These are phyloP conservation scores for Hippocampus zosterae DNA, from an alignment of 2,113 vertebrate genomes.

Conservation along the genomic window DNA sequence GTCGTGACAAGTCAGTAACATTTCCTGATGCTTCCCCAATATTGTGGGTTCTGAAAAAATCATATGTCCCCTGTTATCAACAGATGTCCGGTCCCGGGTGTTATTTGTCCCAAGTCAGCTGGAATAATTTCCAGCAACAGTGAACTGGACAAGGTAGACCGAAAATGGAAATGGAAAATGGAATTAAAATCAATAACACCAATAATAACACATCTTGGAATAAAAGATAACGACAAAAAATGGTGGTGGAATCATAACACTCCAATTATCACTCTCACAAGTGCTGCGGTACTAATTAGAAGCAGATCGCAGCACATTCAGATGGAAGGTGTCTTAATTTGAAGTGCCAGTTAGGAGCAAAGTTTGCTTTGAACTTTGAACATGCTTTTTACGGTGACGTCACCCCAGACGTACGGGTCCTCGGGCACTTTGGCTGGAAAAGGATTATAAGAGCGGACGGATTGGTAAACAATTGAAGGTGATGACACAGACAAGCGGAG, in stretches of 20 bases:
- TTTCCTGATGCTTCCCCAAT: no score
- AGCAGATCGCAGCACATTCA: slow-evolving; percentile 34
- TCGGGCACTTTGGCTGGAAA: slow-evolving; percentile 27
- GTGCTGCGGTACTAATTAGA: slow-evolving; percentile 41
- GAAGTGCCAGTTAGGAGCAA: slow-evolving; percentile 31
- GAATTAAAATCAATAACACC: neutral
- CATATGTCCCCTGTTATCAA: neutral
- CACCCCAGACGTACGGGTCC: slow-evolving; percentile 24
- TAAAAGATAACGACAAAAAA: neutral
- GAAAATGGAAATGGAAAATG: neutral
- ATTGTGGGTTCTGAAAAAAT: no score
- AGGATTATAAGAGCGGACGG: slow-evolving; percentile 34
- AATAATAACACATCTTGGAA: neutral
- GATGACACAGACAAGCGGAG: slow-evolving; percentile 50
- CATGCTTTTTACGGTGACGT: slow-evolving; percentile 40
- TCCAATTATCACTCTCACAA: slow-evolving; percentile 42
- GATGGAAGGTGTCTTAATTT: slow-evolving; percentile 49
- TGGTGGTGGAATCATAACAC: slow-evolving; percentile 39
- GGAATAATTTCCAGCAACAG: neutral
- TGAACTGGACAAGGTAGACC: neutral
- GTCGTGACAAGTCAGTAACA: no score
- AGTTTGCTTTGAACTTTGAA: slow-evolving; percentile 54
- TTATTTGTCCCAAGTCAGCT: neutral
- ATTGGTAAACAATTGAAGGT: slow-evolving; percentile 37
- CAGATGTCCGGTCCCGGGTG: neutral